phyloP scores from a whole-genome alignment of 2,797 vertebrate species.

The Myotis myotis region DNA sequence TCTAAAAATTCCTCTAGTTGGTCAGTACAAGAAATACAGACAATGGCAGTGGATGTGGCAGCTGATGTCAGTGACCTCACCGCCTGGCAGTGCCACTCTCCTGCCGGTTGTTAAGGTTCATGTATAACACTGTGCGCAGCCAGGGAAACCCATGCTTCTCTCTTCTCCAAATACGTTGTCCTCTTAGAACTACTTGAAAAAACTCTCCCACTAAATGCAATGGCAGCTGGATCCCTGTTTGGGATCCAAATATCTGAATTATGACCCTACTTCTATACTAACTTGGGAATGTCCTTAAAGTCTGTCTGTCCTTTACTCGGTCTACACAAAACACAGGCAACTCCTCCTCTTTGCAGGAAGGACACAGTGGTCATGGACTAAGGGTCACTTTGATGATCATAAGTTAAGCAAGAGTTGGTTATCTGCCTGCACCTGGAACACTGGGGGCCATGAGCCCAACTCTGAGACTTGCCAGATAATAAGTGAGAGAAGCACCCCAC shows the following conservation, averaged over 20 bases:
- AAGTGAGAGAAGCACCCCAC: not conserved
- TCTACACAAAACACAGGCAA: not conserved
- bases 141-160: not conserved
- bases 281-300: not conserved
- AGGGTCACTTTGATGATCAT: not conserved
- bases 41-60: not conserved
- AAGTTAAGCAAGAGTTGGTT: not conserved
- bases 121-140: not conserved
- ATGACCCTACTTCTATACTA: not conserved
- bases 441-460: rapidly evolving
- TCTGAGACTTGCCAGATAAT: not conserved
- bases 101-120: not conserved
- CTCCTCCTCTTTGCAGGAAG: not conserved
- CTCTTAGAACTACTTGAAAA: not conserved
- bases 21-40: not conserved
- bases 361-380: not conserved
- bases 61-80: not conserved
- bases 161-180: not conserved
- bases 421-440: not conserved
- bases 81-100: not conserved
- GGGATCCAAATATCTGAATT: not conserved
- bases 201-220: not conserved
- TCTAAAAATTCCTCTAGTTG: conserved; percentile 10
- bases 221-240: not conserved
- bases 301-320: not conserved